Conservation (phyloP, 2,113 vertebrate species). For the Pionites leucogaster region DNA sequence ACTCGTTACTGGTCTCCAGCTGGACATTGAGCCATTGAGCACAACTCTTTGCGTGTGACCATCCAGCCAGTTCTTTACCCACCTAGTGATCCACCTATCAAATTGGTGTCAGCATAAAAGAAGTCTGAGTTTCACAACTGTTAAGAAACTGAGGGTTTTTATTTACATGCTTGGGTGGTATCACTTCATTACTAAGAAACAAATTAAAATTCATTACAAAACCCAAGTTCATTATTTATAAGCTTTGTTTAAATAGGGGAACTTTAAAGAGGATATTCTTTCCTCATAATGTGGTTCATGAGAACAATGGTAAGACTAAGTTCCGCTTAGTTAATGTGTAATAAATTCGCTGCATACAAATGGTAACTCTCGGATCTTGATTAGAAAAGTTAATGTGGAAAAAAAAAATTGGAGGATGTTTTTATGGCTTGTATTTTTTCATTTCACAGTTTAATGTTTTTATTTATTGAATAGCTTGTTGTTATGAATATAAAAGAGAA, state of each 20-base stretch:
- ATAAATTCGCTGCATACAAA: neutral
- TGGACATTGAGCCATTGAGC: too few relatives aligned
- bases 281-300: neutral
- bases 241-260: neutral
- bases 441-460: neutral
- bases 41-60: too few relatives aligned
- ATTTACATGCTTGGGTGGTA: neutral
- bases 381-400: neutral
- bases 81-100: too few relatives aligned
- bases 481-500: neutral
- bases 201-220: neutral
- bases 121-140: neutral
- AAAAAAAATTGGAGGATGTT: neutral
- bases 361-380: neutral
- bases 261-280: neutral
- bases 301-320: neutral
- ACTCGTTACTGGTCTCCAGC: too few relatives aligned
- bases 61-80: too few relatives aligned
- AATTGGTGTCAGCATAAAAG: neutral
- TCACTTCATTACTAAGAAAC: neutral
- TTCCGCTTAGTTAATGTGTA: neutral
- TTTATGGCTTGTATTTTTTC: neutral
- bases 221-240: fast-evolving
- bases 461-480: neutral
- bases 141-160: neutral